Conservation (phyloP, 2,113 vertebrate genomes). For the Meriones unguiculatus region DNA sequence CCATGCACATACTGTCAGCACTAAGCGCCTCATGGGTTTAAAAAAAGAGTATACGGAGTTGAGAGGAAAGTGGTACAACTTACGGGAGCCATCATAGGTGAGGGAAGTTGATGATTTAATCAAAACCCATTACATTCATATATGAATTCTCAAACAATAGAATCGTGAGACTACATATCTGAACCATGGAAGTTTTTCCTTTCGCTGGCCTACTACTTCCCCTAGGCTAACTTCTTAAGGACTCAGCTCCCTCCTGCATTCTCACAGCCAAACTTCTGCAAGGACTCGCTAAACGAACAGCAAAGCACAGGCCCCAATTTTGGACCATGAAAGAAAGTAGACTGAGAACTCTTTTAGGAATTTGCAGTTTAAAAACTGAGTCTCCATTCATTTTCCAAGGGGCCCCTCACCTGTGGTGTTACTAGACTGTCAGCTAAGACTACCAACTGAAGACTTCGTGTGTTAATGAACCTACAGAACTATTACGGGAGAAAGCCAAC, state of each 20-base stretch:
- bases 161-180: background rate
- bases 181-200: background rate
- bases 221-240: background rate
- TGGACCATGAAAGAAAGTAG: background rate
- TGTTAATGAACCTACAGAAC: background rate
- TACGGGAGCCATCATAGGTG: too few relatives aligned
- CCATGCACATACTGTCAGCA: too few relatives aligned
- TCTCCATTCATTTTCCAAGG: background rate
- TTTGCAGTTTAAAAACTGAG: constrained; percentile 2
- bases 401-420: background rate
- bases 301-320: background rate
- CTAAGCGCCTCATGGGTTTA: background rate
- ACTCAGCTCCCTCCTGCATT: background rate
- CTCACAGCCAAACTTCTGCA: background rate
- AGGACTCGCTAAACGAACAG: background rate
- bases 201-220: background rate
- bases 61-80: background rate
- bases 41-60: background rate
- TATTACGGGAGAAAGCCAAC: background rate
- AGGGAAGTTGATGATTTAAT: background rate
- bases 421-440: background rate
- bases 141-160: background rate
- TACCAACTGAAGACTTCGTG: background rate
- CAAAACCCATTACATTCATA: background rate
- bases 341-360: background rate